Conservation (phyloP, 1,140 invertebrate species). For the Pachypeltis micranthus region DNA sequence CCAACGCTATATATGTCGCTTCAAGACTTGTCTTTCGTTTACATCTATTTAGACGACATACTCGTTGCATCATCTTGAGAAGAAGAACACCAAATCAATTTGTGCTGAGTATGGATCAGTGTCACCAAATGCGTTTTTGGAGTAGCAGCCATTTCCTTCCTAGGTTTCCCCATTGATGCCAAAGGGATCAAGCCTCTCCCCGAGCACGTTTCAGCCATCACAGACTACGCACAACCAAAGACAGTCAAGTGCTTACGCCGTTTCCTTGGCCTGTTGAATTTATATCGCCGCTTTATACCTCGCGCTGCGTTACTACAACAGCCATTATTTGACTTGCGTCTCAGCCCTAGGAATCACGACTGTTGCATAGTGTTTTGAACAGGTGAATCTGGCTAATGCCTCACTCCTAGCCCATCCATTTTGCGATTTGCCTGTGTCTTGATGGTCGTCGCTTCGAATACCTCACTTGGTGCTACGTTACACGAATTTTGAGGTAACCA, state of each 20-base stretch:
- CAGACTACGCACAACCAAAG: slow-evolving; percentile 22
- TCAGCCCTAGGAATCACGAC: neutral
- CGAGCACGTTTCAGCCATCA: slow-evolving; percentile 24
- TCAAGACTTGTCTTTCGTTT: no score
- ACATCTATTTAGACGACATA: no score
- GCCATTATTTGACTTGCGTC: slow-evolving; percentile 8
- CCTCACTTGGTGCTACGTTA: slow-evolving; percentile 32
- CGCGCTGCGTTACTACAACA: slow-evolving; percentile 26
- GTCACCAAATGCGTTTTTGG: slow-evolving; percentile 32
- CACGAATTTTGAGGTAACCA: slow-evolving; percentile 27
- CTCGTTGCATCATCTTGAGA: no score
- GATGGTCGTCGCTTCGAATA: slow-evolving; percentile 32
- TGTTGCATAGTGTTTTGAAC: neutral
- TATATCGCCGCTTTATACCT: slow-evolving; percentile 30
- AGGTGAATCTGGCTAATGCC: slow-evolving; percentile 23
- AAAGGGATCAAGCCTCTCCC: slow-evolving; percentile 28
- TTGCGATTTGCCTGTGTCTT: no score
- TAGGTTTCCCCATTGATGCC: slow-evolving; percentile 29
- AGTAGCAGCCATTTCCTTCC: slow-evolving; percentile 26
- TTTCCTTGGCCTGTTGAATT: slow-evolving; percentile 33
- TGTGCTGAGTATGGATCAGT: no score
- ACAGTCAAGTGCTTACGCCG: slow-evolving; percentile 26
- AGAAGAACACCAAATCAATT: no score
- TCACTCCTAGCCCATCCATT: slow-evolving; percentile 25
- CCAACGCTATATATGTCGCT: no score